These are phyloP conservation scores for Hyles vespertilio DNA, from an alignment of 1,140 invertebrate species.

Conservation along the genomic window DNA sequence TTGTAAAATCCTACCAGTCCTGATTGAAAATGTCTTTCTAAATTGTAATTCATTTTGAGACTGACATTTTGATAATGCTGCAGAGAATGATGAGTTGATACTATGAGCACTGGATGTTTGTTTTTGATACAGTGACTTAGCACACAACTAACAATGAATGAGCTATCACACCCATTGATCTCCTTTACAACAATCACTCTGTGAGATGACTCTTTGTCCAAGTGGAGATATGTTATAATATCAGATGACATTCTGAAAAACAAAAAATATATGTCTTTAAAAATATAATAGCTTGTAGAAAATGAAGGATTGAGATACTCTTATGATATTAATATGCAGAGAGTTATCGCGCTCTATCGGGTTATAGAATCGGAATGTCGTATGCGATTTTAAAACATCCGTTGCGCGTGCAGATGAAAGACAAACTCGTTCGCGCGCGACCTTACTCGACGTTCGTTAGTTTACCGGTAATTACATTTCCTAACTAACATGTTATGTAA, in stretches of 20 bases:
- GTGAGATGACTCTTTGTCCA: constrained; percentile 76
- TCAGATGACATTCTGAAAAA: constrained; percentile 75
- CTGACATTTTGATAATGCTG: constrained; percentile 84
- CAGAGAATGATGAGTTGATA: constrained; percentile 82
- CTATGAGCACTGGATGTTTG: constrained; percentile 76
- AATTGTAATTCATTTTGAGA: constrained; percentile 83
- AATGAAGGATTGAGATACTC: no score
- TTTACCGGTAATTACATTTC: constrained; percentile 15
- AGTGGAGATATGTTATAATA: constrained; percentile 76
- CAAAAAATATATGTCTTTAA: constrained; percentile 9
- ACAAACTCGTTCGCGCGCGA: constrained; percentile 10
- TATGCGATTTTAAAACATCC: constrained; percentile 2
- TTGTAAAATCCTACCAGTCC: constrained; percentile 73
- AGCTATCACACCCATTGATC: constrained; percentile 80
- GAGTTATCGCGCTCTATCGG: no score
- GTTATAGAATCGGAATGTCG: neutral
- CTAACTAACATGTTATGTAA: constrained; percentile 13
- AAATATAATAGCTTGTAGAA: no score
- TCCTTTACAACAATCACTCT: constrained; percentile 81
- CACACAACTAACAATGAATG: constrained; percentile 81
- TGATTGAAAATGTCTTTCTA: constrained; percentile 76
- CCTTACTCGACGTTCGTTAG: constrained; percentile 13
- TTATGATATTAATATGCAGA: no score
- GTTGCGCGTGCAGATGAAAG: constrained; percentile 11
- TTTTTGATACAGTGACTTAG: constrained; percentile 77